Conservation (phyloP, 2,797 vertebrate genomes). For the Tamandua tetradactyla region DNA sequence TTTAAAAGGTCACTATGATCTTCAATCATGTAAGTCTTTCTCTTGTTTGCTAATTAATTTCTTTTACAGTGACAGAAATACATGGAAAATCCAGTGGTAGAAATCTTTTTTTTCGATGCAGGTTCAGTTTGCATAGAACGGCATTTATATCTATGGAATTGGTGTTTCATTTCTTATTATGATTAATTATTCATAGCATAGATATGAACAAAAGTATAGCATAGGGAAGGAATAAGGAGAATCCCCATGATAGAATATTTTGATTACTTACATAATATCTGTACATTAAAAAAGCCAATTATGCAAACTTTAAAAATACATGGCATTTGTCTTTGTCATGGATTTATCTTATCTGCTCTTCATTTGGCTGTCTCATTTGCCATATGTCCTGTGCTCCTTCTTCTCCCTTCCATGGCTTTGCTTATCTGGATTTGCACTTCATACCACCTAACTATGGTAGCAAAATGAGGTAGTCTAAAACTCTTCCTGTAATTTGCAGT, state of each 20-base stretch:
- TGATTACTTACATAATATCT: not conserved
- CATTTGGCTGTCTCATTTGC: not conserved
- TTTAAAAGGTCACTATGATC: constrained; percentile 72
- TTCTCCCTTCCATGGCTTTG: not conserved
- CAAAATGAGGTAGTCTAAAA: not conserved
- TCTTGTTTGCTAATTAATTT: constrained; percentile 76
- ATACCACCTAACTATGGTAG: not conserved
- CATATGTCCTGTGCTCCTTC: accelerated
- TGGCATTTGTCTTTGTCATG: not conserved
- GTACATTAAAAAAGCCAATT: not conserved
- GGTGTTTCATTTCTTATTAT: not conserved
- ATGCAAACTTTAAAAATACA: not conserved
- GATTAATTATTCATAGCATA: not conserved
- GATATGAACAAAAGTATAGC: not conserved
- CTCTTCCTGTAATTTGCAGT: not conserved
- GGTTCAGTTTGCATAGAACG: not conserved
- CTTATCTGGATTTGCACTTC: accelerated
- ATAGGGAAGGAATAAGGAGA: not conserved
- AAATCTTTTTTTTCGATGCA: not conserved
- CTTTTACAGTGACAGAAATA: constrained; percentile 34
- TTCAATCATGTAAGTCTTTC: constrained; percentile 61
- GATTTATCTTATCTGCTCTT: not conserved
- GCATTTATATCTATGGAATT: not conserved
- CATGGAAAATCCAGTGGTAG: not conserved
- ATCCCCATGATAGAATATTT: not conserved